Conservation (phyloP, 2,888 invertebrate species). For the Busseola fusca region DNA sequence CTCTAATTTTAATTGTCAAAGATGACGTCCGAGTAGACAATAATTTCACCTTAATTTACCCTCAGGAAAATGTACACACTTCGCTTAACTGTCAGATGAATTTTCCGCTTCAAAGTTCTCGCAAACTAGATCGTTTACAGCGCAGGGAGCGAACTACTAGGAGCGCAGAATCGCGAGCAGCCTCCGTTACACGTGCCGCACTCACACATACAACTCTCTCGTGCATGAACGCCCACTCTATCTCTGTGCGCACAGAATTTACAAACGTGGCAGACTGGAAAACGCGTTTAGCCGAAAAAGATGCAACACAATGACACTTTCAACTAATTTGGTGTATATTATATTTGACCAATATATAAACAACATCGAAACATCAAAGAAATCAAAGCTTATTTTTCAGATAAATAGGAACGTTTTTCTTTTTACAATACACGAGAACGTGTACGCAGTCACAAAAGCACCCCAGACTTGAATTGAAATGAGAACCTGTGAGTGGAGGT, state of each 20-base stretch:
- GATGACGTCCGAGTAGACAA: conserved; percentile 13
- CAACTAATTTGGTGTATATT: conserved; percentile 33
- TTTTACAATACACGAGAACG: conserved; percentile 69
- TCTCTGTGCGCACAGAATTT: conserved; percentile 68
- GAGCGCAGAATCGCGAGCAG: conserved; percentile 68
- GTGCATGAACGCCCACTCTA: conserved; percentile 64
- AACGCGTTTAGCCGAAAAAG: conserved; percentile 81
- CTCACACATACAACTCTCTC: conserved; percentile 73
- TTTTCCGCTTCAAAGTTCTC: conserved; percentile 81
- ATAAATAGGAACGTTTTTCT: conserved; percentile 65
- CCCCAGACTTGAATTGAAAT: conserved; percentile 77
- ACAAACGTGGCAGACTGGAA: conserved; percentile 81
- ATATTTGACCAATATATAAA: conserved; percentile 8
- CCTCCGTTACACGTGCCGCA: conserved; percentile 78
- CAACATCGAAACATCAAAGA: conserved; percentile 33
- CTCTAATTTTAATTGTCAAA: conserved; percentile 13
- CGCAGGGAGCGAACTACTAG: conserved; percentile 75
- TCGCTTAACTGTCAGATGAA: conserved; percentile 77
- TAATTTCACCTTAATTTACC: conserved; percentile 40
- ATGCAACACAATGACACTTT: conserved; percentile 76
- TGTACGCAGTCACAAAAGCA: conserved; percentile 70
- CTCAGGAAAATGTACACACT: conserved; percentile 59
- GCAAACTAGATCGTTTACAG: conserved; percentile 83
- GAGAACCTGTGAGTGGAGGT: conserved; percentile 78
- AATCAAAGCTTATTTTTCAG: conserved; percentile 64